A percentile compares a stretch with the other conserved stretches of the same genome.
phyloP scores from a whole-genome alignment of 1,140 invertebrate genomes.

The Cotesia glomerata region DNA sequence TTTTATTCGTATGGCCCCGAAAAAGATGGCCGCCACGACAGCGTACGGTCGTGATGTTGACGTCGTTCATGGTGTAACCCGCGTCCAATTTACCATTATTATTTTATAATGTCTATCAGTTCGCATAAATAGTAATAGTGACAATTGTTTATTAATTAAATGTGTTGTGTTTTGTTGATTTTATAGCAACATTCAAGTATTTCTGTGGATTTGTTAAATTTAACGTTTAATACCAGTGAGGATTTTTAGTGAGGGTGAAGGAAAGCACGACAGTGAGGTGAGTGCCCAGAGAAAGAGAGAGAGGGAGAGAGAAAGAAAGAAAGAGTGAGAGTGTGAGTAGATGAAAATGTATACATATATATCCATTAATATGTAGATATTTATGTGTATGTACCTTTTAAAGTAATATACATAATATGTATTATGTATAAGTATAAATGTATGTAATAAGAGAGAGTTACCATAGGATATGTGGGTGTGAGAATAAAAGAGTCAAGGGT shows the following conservation, averaged over 20 bases:
- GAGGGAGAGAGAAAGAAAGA: no score
- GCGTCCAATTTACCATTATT: slow-evolving; percentile 52
- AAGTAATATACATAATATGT: no score
- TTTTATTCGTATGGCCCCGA: slow-evolving; percentile 35
- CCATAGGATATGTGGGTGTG: slow-evolving; percentile 36
- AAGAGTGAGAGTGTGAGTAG: no score
- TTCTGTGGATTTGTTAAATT: not conserved
- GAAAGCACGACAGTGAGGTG: slow-evolving; percentile 29
- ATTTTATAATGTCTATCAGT: slow-evolving; percentile 38
- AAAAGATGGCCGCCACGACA: slow-evolving; percentile 62
- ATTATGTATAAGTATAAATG: no score
- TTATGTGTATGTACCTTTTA: no score
- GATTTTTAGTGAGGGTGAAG: slow-evolving; percentile 14
- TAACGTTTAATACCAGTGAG: not conserved
- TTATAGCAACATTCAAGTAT: not conserved
- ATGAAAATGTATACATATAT: not conserved
- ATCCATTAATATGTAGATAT: no score
- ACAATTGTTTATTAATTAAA: not conserved
- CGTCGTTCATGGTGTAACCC: slow-evolving; percentile 50
- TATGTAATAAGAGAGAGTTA: slow-evolving; percentile 18
- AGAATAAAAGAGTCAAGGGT: not conserved
- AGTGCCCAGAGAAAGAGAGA: slow-evolving; percentile 11
- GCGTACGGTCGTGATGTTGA: slow-evolving; percentile 62
- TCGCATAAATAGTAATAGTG: not conserved
- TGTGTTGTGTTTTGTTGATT: not conserved